A percentile compares a stretch with the other conserved stretches of the same genome.
phyloP scores from a whole-genome alignment of 2,888 invertebrate genomes.

The Anthrax anthrax region DNA sequence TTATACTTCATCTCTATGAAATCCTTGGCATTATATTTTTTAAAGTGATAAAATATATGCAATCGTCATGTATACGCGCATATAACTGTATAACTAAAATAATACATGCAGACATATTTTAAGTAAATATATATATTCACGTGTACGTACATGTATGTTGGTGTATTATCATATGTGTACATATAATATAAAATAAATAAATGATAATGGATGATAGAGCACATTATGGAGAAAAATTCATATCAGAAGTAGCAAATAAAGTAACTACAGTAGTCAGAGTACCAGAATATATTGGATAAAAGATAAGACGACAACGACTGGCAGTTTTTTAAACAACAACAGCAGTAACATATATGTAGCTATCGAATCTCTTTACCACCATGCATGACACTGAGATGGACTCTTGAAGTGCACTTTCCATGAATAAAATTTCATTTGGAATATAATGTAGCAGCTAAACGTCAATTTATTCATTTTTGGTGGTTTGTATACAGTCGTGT shows the following conservation, averaged over 20 bases:
- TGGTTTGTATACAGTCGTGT: conserved; percentile 27
- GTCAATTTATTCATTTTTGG: conserved; percentile 11
- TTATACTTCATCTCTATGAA: neutral
- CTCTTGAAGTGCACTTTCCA: conserved; percentile 10
- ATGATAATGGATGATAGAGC: neutral
- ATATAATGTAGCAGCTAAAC: conserved; percentile 8
- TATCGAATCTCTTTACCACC: conserved; percentile 7
- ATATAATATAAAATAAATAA: neutral
- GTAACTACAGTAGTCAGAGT: conserved; percentile 6
- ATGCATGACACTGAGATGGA: conserved; percentile 7
- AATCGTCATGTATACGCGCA: neutral
- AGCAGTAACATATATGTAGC: neutral
- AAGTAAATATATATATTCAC: too few relatives aligned
- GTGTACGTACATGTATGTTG: too few relatives aligned
- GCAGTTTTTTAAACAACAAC: conserved; percentile 3
- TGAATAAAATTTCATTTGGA: conserved; percentile 11
- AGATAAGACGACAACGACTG: conserved; percentile 7
- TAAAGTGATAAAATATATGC: neutral
- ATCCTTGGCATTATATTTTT: neutral
- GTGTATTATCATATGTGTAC: too few relatives aligned
- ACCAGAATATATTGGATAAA: conserved; percentile 10
- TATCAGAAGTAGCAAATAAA: conserved; percentile 4
- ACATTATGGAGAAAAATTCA: neutral
- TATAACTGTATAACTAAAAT: neutral
- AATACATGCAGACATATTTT: too few relatives aligned